Evolutionary conservation across 2,888 invertebrate species (phyloP).

Genomic region (Agelastica alni): DNA sequence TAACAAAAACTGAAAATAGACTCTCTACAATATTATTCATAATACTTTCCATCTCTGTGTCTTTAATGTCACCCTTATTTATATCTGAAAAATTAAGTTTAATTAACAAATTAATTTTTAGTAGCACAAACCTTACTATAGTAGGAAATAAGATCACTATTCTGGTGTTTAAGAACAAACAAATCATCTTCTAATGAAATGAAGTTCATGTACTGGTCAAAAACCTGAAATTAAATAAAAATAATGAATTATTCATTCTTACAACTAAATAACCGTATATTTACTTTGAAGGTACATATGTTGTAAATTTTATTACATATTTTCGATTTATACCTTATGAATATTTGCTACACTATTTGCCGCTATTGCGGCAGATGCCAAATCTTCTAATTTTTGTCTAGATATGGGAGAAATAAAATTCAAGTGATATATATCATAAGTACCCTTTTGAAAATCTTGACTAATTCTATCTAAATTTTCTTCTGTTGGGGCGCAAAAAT

Average conservation of each 20-base stretch:
- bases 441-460: constrained; percentile 83
- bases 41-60: constrained; percentile 92
- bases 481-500: constrained; percentile 95
- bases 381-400: constrained; percentile 89
- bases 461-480: constrained; percentile 94
- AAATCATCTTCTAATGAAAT: constrained; percentile 97
- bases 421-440: constrained; percentile 93
- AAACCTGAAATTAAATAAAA: constrained; percentile 77
- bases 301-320: too few relatives aligned
- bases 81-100: constrained; percentile 69
- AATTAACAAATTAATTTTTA: not conserved
- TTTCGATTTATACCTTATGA: constrained; percentile 84
- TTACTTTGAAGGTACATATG: too few relatives aligned
- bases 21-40: constrained; percentile 96
- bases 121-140: constrained; percentile 68
- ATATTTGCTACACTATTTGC: constrained; percentile 90
- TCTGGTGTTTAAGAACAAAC: constrained; percentile 91
- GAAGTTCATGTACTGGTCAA: constrained; percentile 98
- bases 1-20: constrained; percentile 96
- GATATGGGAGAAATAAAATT: constrained; percentile 97
- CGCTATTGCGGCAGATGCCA: constrained; percentile 90
- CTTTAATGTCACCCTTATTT: constrained; percentile 91
- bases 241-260: too few relatives aligned
- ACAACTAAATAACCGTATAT: too few relatives aligned
- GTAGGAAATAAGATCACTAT: constrained; percentile 88